Evolutionary conservation across 2,888 invertebrate genomes (phyloP).

Genomic region (Arrhopalites spinosus): DNA sequence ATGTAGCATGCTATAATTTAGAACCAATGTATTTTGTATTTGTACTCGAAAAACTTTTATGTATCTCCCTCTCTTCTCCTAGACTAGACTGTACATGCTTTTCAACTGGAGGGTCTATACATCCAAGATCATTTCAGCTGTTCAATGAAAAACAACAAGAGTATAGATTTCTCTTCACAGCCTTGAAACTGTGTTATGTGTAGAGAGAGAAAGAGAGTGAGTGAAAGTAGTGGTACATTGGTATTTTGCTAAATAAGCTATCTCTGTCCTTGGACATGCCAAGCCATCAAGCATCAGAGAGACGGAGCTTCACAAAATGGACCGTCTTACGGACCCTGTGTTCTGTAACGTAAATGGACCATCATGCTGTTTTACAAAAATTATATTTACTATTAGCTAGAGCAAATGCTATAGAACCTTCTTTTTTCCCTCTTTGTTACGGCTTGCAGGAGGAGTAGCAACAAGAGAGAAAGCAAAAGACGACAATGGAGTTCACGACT

Average conservation of each 20-base stretch:
- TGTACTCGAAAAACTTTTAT: not conserved
- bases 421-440: not conserved
- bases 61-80: not conserved
- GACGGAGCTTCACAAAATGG: too few species aligned
- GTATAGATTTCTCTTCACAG: not conserved
- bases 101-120: not conserved
- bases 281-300: too few species aligned
- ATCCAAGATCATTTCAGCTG: not conserved
- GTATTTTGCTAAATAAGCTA: not conserved
- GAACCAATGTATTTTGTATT: not conserved
- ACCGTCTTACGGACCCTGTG: too few species aligned
- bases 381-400: too few species aligned
- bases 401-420: too few species aligned
- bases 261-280: not conserved
- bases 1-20: conserved; percentile 10
- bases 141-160: not conserved
- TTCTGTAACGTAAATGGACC: too few species aligned
- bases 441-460: not conserved
- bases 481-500: not conserved
- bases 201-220: not conserved
- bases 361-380: too few species aligned
- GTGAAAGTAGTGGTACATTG: not conserved
- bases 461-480: not conserved
- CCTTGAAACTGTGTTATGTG: not conserved
- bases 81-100: not conserved